Evolutionary conservation across 2,888 invertebrate genomes (phyloP).

Genomic region (Drosophila mimica): DNA sequence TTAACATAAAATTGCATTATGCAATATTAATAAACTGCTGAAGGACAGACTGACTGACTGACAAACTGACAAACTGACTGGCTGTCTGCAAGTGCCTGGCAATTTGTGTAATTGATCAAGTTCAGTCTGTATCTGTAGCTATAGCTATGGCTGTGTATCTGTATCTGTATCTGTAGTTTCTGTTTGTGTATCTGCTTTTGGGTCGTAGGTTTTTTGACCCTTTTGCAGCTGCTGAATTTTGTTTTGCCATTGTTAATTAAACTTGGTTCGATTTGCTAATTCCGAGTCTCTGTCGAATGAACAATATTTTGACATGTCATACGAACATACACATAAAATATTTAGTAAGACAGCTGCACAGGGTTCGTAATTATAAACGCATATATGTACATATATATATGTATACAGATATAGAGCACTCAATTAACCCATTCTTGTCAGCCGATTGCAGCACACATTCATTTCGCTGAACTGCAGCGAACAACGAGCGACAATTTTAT

Average conservation of each 20-base stretch:
- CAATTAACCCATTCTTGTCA: slow-evolving; percentile 48
- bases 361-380: not conserved
- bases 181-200: not conserved
- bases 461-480: slow-evolving; percentile 67
- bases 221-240: slow-evolving; percentile 20
- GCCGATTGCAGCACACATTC: slow-evolving; percentile 70
- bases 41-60: slow-evolving; percentile 53
- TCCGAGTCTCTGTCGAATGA: slow-evolving; percentile 49
- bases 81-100: slow-evolving; percentile 54
- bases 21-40: slow-evolving; percentile 77
- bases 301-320: slow-evolving; percentile 50
- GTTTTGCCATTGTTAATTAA: slow-evolving; percentile 69
- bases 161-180: not conserved
- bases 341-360: slow-evolving; percentile 60
- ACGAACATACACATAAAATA: slow-evolving; percentile 48
- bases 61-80: slow-evolving; percentile 15
- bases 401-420: slow-evolving; percentile 14
- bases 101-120: slow-evolving; percentile 76
- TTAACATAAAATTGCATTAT: slow-evolving; percentile 85
- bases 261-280: slow-evolving; percentile 53
- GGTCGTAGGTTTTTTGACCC: slow-evolving; percentile 5
- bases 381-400: not conserved
- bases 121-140: slow-evolving; percentile 8
- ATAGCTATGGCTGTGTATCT: slow-evolving; percentile 2
- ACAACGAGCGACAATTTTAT: slow-evolving; percentile 74